Base-by-base conservation (phyloP, 2,797 vertebrate genomes). In the Sebastes matsubarae region DNA sequence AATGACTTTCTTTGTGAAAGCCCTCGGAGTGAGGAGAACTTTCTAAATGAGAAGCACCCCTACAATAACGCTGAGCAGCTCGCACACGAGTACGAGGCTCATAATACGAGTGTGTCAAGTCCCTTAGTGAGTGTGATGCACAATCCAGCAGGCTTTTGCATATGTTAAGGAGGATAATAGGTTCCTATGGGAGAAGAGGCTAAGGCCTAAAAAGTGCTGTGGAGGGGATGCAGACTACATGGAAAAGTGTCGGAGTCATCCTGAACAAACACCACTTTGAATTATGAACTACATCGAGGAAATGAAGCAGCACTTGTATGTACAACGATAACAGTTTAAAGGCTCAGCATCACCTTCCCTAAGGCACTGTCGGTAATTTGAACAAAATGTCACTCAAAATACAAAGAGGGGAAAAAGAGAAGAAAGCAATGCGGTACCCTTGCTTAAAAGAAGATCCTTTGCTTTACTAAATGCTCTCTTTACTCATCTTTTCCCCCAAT, bases 131-230 rank as follows among this genome's bases (percentile, higher is more conserved):
- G 95, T 95, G 90, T 88, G 91, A 93, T 93, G 92, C 91, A 92
- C 93, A 92, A 94, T 93, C 90, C 89, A 90, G 89, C 80, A 78
- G 87, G 92, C 88, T 93, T 90, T 90, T 96, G 95, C 93, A 96
- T 96, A 94, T 95, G 94, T 91, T 94, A 95, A 94, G 93, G 81
- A 93, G 89, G 93, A 94, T 94, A 95, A 95, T 93, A 92, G 89
- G 91, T 83, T 96, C 95, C 95, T 93, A 76, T 91, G 93, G 95
- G 94, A 94, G 84, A 93, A 46, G 85, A 93, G 89, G 87, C 92
- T 83, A 80, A 92, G 87, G 91, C 91, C 93, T 91, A 88, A 77
- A 91, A 94, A 90, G 76, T 88, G 84, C 84, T 82, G 79, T 87
- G 88, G 89, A 93, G 87, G 88, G 87, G 88, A 87, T 77, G 70